A percentile compares a stretch with the other conserved stretches of the same genome.
Conservation (phyloP, 2,113 vertebrate genomes). For the Apodemus speciosus region DNA sequence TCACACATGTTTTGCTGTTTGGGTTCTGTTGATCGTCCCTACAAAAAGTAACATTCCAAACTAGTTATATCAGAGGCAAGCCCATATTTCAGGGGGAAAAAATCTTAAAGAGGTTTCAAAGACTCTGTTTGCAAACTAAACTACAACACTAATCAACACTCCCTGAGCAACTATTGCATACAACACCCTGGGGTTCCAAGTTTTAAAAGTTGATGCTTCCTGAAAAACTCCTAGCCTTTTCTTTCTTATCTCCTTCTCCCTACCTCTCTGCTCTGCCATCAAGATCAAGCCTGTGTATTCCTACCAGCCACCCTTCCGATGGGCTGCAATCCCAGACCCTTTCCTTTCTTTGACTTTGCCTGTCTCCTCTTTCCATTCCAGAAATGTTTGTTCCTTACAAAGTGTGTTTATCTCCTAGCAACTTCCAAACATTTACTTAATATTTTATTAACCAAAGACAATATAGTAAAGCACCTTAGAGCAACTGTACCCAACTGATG, state of each 20-base stretch:
- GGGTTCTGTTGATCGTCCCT: constrained; percentile 52
- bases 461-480: constrained; percentile 49
- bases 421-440: constrained; percentile 71
- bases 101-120: constrained; percentile 40
- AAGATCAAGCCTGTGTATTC: no score
- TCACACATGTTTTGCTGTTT: constrained; percentile 56
- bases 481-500: neutral
- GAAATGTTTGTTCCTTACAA: constrained; percentile 49
- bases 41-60: constrained; percentile 66
- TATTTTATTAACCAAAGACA: constrained; percentile 56
- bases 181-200: neutral
- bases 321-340: neutral
- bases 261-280: neutral
- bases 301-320: neutral
- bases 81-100: constrained; percentile 30
- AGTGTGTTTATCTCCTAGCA: constrained; percentile 66
- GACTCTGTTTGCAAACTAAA: constrained; percentile 10
- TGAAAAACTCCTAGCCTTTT: neutral
- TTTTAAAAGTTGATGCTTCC: constrained; percentile 37
- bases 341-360: neutral
- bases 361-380: constrained; percentile 50
- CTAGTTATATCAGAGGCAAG: constrained; percentile 43
- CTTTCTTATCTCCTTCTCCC: neutral
- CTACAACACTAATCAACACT: neutral
- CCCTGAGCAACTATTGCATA: neutral